Base-by-base conservation (phyloP, 2,113 vertebrate genomes). In the Leuciscus idus region DNA sequence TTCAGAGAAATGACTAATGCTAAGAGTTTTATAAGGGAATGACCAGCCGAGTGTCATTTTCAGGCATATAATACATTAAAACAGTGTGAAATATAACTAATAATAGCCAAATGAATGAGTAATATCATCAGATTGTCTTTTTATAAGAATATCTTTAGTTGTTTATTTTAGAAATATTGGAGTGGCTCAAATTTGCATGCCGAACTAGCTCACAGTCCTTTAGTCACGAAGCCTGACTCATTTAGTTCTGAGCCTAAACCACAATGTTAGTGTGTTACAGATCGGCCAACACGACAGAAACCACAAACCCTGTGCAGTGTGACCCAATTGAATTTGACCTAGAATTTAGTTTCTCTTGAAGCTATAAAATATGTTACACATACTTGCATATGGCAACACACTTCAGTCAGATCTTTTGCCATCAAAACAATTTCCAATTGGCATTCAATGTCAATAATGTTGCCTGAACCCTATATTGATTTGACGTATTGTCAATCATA, bases 261-360 rank as follows among this genome's bases (percentile, higher is more conserved):
- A 50, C 73, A 75, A 28, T 28, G 73, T 0, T 8, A 50, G 12
- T 46, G 72, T 15, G 5, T 17, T 8, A 6, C 43, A 74, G 72
- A 48, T 33, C 19, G n/a, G 21, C 21, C 21, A 43, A 17, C n/a
- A 39, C 23, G 15, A 26, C 6, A 26, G 26, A 74, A 73, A 39
- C 6, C 3, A 39, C 33, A 15, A 46, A 48, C n/a, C 72, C 39
- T 26, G 72, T 72, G 68, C 21, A 4, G 30, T 36, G 66, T 74
- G 43, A 74, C 72, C 68, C 36, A 72, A 39, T 12, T 72, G 36
- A 43, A 72, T 39, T 23, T 72, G 68, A 72, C 36, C 70, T 73
- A 73, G 70, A 73, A n/a, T 43, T 5, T 46, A 21, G 70, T 23
- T 73, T 46, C 39, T 36, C 66, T 70, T 21, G 15, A 19, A 70